Conservation (phyloP, 2,888 invertebrate species). For the Autographa pulchrina region DNA sequence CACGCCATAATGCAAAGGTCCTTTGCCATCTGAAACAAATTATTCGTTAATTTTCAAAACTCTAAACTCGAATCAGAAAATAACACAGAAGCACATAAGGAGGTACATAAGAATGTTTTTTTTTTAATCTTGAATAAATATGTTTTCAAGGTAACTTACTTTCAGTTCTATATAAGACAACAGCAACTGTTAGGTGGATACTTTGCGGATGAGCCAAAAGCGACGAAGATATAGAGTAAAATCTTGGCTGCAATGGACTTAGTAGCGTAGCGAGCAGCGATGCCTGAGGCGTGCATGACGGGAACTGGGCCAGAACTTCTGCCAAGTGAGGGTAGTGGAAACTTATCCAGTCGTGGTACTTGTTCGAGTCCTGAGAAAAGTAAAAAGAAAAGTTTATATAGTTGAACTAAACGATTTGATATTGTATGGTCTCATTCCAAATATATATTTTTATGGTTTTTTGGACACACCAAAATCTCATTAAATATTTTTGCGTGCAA, state of each 20-base stretch:
- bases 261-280: constrained; percentile 95
- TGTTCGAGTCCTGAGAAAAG: constrained; percentile 92
- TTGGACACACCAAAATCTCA: too few species aligned
- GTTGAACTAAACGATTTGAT: too few species aligned
- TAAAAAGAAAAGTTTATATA: not conserved
- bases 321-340: constrained; percentile 94
- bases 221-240: constrained; percentile 98
- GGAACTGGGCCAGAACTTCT: constrained; percentile 96
- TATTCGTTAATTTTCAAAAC: too few species aligned
- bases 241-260: constrained; percentile 96
- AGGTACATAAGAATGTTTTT: too few species aligned
- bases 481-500: not conserved
- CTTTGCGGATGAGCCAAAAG: constrained; percentile 92
- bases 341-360: constrained; percentile 98
- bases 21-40: constrained; percentile 91
- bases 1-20: constrained; percentile 96
- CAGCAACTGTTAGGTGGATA: constrained; percentile 97
- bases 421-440: too few species aligned
- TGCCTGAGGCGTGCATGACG: constrained; percentile 95
- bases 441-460: too few species aligned
- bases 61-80: too few species aligned
- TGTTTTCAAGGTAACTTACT: constrained; percentile 83
- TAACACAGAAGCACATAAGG: too few species aligned
- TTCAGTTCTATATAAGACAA: constrained; percentile 95
- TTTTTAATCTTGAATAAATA: too few species aligned